Conservation (phyloP, 2,113 vertebrate genomes). For the Pluvianellus socialis region DNA sequence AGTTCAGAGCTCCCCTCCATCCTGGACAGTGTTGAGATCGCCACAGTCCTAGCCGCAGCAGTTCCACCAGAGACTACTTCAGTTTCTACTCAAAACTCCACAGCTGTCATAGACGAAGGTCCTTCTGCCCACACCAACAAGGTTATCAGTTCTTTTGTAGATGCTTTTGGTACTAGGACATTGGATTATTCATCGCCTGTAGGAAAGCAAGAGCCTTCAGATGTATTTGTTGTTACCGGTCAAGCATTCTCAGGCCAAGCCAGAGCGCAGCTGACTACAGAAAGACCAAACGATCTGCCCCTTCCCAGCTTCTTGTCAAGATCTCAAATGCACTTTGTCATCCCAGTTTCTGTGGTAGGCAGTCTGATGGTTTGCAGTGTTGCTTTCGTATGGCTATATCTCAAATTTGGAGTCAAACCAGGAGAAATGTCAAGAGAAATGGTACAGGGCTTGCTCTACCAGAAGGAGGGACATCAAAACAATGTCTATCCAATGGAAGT, state of each 20-base stretch:
- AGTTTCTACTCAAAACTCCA: not conserved
- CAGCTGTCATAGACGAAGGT: not conserved
- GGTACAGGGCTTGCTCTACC: slow-evolving; percentile 38
- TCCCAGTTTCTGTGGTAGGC: not conserved
- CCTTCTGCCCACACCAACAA: not conserved
- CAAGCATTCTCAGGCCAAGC: not conserved
- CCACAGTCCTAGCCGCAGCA: not conserved
- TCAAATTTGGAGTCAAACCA: not conserved
- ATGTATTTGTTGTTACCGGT: fast-evolving
- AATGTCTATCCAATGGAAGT: not conserved
- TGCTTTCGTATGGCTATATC: not conserved
- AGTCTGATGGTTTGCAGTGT: not conserved
- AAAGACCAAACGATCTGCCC: not conserved
- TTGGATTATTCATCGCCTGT: not conserved
- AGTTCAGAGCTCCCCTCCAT: not conserved
- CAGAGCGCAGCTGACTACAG: not conserved
- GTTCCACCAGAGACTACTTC: not conserved
- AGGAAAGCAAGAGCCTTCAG: not conserved
- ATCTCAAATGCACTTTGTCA: not conserved
- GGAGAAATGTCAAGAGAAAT: not conserved
- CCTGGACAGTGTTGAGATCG: not conserved
- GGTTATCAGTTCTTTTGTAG: not conserved
- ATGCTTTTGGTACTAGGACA: not conserved
- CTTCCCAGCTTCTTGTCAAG: not conserved
- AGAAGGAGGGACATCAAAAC: not conserved